Conservation (phyloP, 2,113 vertebrate genomes). For the Oryzias javanicus region DNA sequence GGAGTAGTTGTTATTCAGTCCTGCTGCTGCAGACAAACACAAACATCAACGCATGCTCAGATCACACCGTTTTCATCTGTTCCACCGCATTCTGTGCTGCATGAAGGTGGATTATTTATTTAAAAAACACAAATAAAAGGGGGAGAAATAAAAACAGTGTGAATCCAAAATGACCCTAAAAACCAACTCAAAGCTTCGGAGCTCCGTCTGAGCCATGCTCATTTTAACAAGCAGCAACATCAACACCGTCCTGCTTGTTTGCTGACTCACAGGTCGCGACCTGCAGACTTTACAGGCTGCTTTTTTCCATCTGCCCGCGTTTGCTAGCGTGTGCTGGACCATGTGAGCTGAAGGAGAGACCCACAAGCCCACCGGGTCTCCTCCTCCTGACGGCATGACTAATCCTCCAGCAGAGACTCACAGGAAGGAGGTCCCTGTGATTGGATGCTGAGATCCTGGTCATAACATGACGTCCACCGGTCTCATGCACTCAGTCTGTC, state of each 20-base stretch:
- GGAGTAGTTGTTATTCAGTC: slow-evolving; percentile 22
- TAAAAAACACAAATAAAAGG: neutral
- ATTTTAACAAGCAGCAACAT: neutral
- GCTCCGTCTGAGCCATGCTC: too few species aligned
- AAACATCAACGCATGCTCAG: slow-evolving; percentile 4
- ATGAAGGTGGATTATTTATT: neutral
- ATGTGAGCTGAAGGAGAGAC: slow-evolving; percentile 10
- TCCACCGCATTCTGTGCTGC: neutral
- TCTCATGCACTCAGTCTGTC: slow-evolving; percentile 33
- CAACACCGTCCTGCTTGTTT: too few species aligned
- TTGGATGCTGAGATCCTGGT: slow-evolving; percentile 4
- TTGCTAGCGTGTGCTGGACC: neutral
- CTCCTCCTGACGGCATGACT: slow-evolving; percentile 24
- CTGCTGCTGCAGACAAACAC: neutral
- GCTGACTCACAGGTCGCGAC: slow-evolving; percentile 24
- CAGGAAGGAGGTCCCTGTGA: slow-evolving; percentile 4
- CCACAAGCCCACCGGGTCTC: slow-evolving; percentile 23
- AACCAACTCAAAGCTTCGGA: too few species aligned
- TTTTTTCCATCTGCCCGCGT: neutral
- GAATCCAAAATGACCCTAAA: too few species aligned
- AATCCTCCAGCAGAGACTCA: slow-evolving; percentile 19
- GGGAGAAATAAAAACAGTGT: too few species aligned
- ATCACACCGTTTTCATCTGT: slow-evolving; percentile 13
- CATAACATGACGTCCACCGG: slow-evolving; percentile 18
- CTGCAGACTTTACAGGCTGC: neutral